phyloP scores from a whole-genome alignment of 2,797 vertebrate species.

The Chromis chromis region DNA sequence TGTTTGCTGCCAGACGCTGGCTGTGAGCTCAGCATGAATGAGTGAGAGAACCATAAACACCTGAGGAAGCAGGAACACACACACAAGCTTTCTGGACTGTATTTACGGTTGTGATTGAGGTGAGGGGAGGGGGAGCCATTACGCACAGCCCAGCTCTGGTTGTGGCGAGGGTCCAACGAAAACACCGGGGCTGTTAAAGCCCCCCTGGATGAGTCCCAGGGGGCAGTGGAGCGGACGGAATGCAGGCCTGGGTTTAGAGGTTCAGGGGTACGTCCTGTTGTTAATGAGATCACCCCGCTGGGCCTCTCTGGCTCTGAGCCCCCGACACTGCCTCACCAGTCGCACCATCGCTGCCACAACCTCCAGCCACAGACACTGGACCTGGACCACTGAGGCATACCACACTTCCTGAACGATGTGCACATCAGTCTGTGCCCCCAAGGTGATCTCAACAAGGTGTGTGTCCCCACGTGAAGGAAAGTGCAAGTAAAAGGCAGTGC shows the following conservation, averaged over 20 bases:
- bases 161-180: slow-evolving; percentile 72
- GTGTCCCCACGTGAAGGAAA: slow-evolving; percentile 1
- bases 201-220: slow-evolving; percentile 69
- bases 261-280: slow-evolving; percentile 78
- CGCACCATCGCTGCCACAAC: slow-evolving; percentile 42
- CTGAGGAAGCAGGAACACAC: slow-evolving; percentile 71
- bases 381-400: slow-evolving; percentile 27
- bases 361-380: slow-evolving; percentile 30
- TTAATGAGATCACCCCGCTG: slow-evolving; percentile 77
- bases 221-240: slow-evolving; percentile 66
- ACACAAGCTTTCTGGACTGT: slow-evolving; percentile 57
- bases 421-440: slow-evolving; percentile 8
- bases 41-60: slow-evolving; percentile 74
- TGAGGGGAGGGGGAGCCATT: slow-evolving; percentile 17
- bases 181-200: slow-evolving; percentile 74
- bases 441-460: slow-evolving; percentile 28
- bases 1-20: slow-evolving; percentile 52
- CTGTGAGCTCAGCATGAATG: slow-evolving; percentile 65
- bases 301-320: slow-evolving; percentile 69
- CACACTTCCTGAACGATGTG: slow-evolving; percentile 37
- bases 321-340: slow-evolving; percentile 49
- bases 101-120: slow-evolving; percentile 61
- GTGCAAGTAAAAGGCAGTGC: background rate
- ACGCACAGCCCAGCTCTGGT: slow-evolving; percentile 54
- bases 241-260: slow-evolving; percentile 76